A percentile compares a stretch with the other conserved stretches of the same genome.
These are phyloP conservation scores for Apis laboriosa DNA, from an alignment of 1,140 invertebrate species.

Conservation along the genomic window DNA sequence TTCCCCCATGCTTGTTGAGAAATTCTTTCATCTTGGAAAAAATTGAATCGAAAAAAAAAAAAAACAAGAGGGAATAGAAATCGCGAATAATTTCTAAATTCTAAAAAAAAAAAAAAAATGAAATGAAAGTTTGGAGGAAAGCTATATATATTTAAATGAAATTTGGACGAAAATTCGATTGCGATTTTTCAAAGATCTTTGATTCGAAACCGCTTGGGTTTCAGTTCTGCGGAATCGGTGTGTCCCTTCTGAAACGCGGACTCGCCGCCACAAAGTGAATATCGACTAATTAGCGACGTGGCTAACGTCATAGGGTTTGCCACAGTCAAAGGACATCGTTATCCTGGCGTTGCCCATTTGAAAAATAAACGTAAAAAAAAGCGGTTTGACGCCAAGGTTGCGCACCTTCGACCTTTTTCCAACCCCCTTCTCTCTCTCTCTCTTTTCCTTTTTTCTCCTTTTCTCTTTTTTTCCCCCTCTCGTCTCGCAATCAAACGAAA, in stretches of 20 bases:
- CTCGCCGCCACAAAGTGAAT: slow-evolving; percentile 54
- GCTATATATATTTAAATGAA: no score
- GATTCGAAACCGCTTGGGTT: slow-evolving; percentile 16
- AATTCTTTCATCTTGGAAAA: no score
- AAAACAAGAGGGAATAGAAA: no score
- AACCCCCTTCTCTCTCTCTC: not conserved
- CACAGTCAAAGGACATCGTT: slow-evolving; percentile 63
- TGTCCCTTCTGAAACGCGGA: slow-evolving; percentile 9
- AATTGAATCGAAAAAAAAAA: no score
- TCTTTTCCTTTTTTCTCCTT: no score
- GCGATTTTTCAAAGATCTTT: not conserved
- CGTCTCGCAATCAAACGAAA: slow-evolving; percentile 69
- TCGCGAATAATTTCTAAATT: no score
- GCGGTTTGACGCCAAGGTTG: slow-evolving; percentile 21
- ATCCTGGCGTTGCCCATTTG: slow-evolving; percentile 39
- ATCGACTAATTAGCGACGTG: slow-evolving; percentile 62
- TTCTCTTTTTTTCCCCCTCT: not conserved
- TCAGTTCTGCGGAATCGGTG: slow-evolving; percentile 45
- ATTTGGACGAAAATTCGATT: not conserved
- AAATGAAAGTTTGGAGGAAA: no score
- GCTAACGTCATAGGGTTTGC: slow-evolving; percentile 41
- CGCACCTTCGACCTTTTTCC: slow-evolving; percentile 30
- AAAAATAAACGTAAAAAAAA: slow-evolving; percentile 31
- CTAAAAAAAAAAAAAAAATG: not conserved
- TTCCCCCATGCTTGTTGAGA: no score